Evolutionary conservation across 1,140 invertebrate species (phyloP), one percentile per base, ranked within the genome.

Genomic region (Hestina assimilis): DNA sequence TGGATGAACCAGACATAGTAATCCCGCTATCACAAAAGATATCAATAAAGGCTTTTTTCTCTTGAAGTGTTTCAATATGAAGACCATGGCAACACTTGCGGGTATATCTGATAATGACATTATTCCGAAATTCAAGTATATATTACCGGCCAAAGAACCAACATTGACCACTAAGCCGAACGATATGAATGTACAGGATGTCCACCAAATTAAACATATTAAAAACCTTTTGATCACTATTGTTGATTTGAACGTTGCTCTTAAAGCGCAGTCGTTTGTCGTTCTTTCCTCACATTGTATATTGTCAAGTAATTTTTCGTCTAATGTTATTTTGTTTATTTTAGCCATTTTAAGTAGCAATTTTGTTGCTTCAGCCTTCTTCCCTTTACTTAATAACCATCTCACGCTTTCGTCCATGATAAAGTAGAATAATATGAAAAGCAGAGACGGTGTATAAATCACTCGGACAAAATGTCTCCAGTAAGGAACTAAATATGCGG

Each of bases 121-220:
- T 23, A 92, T 83, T 4, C 92, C 91, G 66, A 93, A 94, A 72
- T 94, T 93, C 14, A 92, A 67, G 74, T 94, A 95, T 58, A 91
- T 84, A 56, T 86, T 92, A 2, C 94, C 94, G 29, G 91, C 91
- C 28, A 96, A 86, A 11, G 93, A 91, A 1, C 94, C 93, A 0
- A 94, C 92, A 70, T 95, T 95, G 1, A 96, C 89, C 0, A 93
- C 93, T 2, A 96, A 69, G 0, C 94, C 95, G 68, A 95, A 96
- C 64, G 94, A 95, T 1, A 95, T 91, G 58, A 96, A 92, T 0
- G 92, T 91, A 51, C 91, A 91, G 0, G 92, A 91, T 0, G 92
- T 90, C 93, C 92, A 95, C 84, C 90, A 94, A 66, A 93, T 90
- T 17, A 90, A 91, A 55, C 93, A 92, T 17, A 92, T 91, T 1